phyloP scores from a whole-genome alignment of 2,113 vertebrate species.

The Clinocottus analis region DNA sequence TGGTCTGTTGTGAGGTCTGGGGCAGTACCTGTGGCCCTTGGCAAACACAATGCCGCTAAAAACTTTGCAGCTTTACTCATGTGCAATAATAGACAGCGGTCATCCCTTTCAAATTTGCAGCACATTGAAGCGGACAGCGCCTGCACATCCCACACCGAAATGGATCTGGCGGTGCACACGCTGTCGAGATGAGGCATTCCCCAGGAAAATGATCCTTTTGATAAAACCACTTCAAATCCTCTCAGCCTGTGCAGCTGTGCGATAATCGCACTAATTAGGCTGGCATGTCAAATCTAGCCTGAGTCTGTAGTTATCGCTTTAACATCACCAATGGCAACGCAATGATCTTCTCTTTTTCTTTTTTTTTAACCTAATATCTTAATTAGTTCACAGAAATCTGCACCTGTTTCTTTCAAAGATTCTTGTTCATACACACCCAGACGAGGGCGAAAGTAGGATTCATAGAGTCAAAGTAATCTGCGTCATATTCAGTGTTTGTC shows the following conservation, averaged over 20 bases:
- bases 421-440: not conserved
- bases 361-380: not conserved
- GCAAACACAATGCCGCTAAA: slow-evolving; percentile 26
- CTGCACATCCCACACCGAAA: slow-evolving; percentile 64
- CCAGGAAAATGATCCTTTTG: slow-evolving; percentile 90
- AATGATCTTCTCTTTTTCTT: not conserved
- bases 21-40: not conserved
- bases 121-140: slow-evolving; percentile 41
- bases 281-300: slow-evolving; percentile 80
- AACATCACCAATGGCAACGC: not conserved
- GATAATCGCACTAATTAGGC: slow-evolving; percentile 97
- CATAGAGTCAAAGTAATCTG: not conserved
- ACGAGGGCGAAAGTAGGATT: not conserved
- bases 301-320: slow-evolving; percentile 29
- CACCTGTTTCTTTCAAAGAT: not conserved
- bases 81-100: slow-evolving; percentile 14
- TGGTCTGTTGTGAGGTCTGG: slow-evolving; percentile 26
- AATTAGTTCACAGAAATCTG: slow-evolving; percentile 23
- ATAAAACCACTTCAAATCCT: slow-evolving; percentile 90
- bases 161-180: slow-evolving; percentile 83
- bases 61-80: slow-evolving; percentile 30
- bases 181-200: slow-evolving; percentile 90
- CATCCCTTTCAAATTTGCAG: slow-evolving; percentile 27
- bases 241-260: slow-evolving; percentile 89
- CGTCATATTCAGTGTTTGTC: slow-evolving; percentile 1